Evolutionary conservation across 2,113 vertebrate species (phyloP).

Genomic region (Apeltes quadracus): DNA sequence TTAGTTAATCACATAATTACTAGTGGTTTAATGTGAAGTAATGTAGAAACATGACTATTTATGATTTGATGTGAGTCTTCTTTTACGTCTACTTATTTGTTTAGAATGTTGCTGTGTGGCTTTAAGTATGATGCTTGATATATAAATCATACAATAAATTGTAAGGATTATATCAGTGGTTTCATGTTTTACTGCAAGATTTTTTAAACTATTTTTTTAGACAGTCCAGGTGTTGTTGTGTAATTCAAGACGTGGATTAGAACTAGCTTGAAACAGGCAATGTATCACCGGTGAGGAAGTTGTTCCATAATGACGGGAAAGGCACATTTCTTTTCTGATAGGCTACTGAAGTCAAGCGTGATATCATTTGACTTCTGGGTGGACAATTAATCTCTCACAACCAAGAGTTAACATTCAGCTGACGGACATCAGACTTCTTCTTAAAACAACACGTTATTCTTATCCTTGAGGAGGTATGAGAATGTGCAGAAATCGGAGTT

Average conservation of each 20-base stretch:
- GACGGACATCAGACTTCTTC: not conserved
- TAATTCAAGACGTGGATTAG: not conserved
- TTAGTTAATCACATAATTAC: not conserved
- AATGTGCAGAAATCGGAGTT: not conserved
- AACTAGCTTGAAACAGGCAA: not conserved
- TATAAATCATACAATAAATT: not conserved
- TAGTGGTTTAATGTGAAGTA: not conserved
- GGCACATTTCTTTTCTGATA: not conserved
- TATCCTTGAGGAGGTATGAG: not conserved
- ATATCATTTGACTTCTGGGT: slow-evolving; percentile 10
- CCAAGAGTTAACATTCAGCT: not conserved
- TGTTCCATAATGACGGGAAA: not conserved
- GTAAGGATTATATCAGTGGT: slow-evolving; percentile 2
- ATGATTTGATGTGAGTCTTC: not conserved
- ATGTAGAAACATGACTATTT: not conserved
- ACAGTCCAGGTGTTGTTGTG: not conserved
- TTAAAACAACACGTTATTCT: not conserved
- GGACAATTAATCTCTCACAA: slow-evolving; percentile 5
- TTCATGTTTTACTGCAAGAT: slow-evolving; percentile 2
- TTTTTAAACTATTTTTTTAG: not conserved
- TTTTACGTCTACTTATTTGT: not conserved
- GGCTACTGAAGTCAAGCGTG: not conserved
- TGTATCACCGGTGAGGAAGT: slow-evolving; percentile 4
- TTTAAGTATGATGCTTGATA: not conserved
- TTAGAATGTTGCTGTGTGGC: not conserved